Evolutionary conservation across 2,888 invertebrate species (phyloP).

Genomic region (Erebia epiphron): DNA sequence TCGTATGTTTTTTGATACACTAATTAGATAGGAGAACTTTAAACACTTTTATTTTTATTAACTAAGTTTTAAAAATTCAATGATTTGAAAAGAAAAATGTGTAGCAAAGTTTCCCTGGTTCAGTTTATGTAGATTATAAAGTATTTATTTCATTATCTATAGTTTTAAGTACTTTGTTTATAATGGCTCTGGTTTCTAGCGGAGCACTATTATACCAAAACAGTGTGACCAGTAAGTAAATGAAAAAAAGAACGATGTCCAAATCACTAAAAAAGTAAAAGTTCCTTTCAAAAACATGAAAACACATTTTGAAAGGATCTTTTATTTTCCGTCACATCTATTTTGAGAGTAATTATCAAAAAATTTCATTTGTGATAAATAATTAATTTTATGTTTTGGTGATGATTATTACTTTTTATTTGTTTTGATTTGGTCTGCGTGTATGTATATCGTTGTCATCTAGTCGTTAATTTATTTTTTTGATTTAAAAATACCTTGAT

Average conservation of each 20-base stretch:
- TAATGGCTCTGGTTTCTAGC: conserved; percentile 3
- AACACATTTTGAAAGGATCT: background rate
- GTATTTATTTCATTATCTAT: conserved; percentile 27
- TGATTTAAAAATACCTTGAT: conserved; percentile 51
- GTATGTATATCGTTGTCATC: conserved; percentile 67
- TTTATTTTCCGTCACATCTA: background rate
- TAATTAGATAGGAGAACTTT: background rate
- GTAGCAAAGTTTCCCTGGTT: background rate
- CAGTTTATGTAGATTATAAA: background rate
- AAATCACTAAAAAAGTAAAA: conserved; percentile 22
- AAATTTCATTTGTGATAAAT: conserved; percentile 29
- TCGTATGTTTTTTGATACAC: background rate
- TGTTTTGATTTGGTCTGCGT: conserved; percentile 47
- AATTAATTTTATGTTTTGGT: conserved; percentile 35
- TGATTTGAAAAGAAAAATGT: no score
- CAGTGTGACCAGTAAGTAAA: conserved; percentile 63
- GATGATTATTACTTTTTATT: conserved; percentile 45
- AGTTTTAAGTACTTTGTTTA: conserved; percentile 1
- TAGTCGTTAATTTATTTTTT: conserved; percentile 77
- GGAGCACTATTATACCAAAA: conserved; percentile 65
- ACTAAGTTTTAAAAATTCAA: background rate
- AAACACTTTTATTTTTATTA: no score
- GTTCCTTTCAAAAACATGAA: no score
- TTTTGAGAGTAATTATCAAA: conserved; percentile 3
- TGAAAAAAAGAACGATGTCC: conserved; percentile 42